Conservation (phyloP, 2,888 invertebrate genomes). For the Aphrophora alni region DNA sequence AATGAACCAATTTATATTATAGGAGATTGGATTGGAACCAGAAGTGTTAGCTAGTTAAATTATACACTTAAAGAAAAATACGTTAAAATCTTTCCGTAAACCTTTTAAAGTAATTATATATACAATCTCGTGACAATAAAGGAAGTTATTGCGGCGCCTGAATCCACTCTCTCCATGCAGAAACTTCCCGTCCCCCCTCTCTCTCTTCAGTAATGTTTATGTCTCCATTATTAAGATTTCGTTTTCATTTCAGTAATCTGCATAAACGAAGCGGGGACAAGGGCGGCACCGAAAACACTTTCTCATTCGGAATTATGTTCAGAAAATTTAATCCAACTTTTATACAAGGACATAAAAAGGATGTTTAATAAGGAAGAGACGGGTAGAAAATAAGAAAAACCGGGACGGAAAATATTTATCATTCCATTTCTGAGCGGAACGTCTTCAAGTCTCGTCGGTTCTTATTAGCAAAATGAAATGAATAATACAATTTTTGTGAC, state of each 20-base stretch:
- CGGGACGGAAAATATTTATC: background rate
- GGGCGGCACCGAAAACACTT: background rate
- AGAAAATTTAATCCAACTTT: conserved; percentile 6
- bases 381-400: background rate
- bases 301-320: conserved; percentile 9
- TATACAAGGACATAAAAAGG: conserved; percentile 9
- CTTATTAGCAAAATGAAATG: background rate
- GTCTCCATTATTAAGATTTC: conserved; percentile 35
- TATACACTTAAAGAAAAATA: background rate
- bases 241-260: conserved; percentile 26
- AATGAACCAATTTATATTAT: too few species aligned
- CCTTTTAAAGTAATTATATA: conserved; percentile 9
- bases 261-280: conserved; percentile 14
- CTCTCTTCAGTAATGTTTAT: conserved; percentile 7
- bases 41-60: background rate
- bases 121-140: conserved; percentile 1
- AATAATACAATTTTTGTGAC: conserved; percentile 6
- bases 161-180: background rate
- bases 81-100: conserved; percentile 4
- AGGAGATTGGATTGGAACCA: too few species aligned
- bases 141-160: conserved; percentile 6
- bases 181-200: background rate
- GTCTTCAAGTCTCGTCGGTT: background rate
- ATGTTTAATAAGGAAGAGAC: background rate
- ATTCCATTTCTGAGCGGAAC: background rate